Conservation (phyloP, 2,113 vertebrate species). For the Albula glossodonta region DNA sequence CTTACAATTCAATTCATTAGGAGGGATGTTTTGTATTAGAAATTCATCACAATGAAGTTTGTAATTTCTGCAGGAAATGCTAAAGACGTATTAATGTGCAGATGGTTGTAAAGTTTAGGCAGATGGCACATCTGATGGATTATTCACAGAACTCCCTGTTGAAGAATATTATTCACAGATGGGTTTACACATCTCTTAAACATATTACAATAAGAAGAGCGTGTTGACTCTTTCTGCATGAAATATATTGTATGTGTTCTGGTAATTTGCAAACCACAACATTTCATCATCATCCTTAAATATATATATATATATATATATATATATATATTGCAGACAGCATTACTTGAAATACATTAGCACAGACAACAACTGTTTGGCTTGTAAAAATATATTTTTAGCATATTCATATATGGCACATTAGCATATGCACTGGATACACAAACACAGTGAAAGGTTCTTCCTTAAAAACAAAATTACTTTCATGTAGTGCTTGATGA, state of each 20-base stretch:
- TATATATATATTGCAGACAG: too few species aligned
- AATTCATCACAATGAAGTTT: slow-evolving; percentile 59
- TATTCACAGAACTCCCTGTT: slow-evolving; percentile 57
- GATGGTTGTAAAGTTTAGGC: slow-evolving; percentile 68
- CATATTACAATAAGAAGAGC: not conserved
- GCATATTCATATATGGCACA: too few species aligned
- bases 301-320: too few species aligned
- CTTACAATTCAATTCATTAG: slow-evolving; percentile 70
- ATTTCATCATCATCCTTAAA: too few species aligned
- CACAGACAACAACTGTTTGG: too few species aligned
- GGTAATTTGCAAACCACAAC: not conserved
- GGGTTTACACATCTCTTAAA: slow-evolving; percentile 46
- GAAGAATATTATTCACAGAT: slow-evolving; percentile 51
- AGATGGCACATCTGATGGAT: slow-evolving; percentile 73
- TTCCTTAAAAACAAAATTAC: too few species aligned
- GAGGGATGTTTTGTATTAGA: slow-evolving; percentile 60
- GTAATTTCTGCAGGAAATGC: slow-evolving; percentile 42
- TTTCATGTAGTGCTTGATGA: too few species aligned
- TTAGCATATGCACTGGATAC: too few species aligned
- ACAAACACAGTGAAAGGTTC: too few species aligned
- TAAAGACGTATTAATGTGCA: slow-evolving; percentile 59
- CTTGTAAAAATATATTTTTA: too few species aligned
- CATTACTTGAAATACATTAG: too few species aligned
- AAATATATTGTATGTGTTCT: not conserved
- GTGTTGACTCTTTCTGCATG: not conserved